A percentile compares a stretch with the other conserved stretches of the same genome.
phyloP scores from a whole-genome alignment of 2,888 invertebrate species.

The Cephus pulcher region DNA sequence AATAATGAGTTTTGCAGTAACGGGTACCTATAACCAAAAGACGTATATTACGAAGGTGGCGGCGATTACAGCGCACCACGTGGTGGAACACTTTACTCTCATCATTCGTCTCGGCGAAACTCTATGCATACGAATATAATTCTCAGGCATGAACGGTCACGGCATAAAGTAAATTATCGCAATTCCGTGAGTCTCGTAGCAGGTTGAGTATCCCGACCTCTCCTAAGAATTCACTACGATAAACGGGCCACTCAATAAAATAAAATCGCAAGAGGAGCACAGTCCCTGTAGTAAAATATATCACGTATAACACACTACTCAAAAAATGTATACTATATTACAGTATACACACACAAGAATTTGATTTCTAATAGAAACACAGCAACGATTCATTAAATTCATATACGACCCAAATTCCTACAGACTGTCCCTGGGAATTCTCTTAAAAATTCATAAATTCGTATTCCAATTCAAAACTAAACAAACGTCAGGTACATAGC shows the following conservation, averaged over 20 bases:
- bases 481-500: neutral
- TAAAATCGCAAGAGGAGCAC: neutral
- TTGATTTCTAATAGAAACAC: neutral
- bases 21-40: neutral
- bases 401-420: neutral
- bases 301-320: neutral
- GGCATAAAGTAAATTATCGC: neutral
- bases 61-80: constrained; percentile 1
- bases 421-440: neutral
- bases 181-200: neutral
- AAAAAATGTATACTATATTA: neutral
- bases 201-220: neutral
- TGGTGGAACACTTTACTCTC: neutral
- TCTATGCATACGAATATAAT: constrained; percentile 4
- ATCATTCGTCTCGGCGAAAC: neutral
- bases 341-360: neutral
- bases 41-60: neutral
- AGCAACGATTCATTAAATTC: neutral
- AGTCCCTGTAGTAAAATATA: neutral
- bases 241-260: neutral
- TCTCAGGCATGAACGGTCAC: neutral
- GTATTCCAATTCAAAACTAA: neutral
- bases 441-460: neutral
- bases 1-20: constrained; percentile 4
- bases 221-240: neutral